These are phyloP conservation scores for Phania funesta DNA, from an alignment of 2,888 invertebrate genomes.

Conservation along the genomic window DNA sequence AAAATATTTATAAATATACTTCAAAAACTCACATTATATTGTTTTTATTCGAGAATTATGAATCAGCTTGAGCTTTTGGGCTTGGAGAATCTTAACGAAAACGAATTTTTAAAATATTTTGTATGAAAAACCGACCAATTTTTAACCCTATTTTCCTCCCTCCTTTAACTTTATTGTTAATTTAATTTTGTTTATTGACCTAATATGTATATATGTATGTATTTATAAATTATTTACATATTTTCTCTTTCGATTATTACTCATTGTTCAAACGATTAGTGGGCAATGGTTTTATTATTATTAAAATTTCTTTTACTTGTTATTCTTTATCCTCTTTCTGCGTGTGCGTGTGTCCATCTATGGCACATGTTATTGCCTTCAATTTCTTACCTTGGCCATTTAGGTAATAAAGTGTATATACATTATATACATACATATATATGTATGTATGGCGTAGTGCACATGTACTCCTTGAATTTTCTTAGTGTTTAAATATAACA, in stretches of 20 bases:
- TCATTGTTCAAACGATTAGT: constrained; percentile 3
- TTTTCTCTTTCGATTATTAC: constrained; percentile 10
- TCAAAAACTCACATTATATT: no score
- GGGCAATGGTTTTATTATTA: neutral
- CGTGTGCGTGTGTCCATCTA: constrained; percentile 4
- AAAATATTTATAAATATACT: no score
- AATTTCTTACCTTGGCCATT: constrained; percentile 50
- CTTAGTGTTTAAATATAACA: constrained; percentile 5
- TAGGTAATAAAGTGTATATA: neutral
- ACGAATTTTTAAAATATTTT: no score
- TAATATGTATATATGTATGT: neutral
- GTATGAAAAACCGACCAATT: no score
- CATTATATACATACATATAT: neutral
- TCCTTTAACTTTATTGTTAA: neutral
- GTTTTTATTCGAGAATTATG: no score
- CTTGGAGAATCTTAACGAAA: no score
- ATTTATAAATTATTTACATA: neutral
- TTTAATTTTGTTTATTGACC: neutral
- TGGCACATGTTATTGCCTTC: constrained; percentile 31
- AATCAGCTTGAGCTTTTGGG: no score
- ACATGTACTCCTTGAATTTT: constrained; percentile 16
- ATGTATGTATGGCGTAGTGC: neutral
- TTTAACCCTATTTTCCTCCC: neutral
- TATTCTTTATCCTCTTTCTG: constrained; percentile 4
- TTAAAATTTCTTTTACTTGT: neutral